Percentiles rank a stretch among this genome's conserved stretches.
Conservation (phyloP, 1,140 invertebrate species). For the Nymphalis io region DNA sequence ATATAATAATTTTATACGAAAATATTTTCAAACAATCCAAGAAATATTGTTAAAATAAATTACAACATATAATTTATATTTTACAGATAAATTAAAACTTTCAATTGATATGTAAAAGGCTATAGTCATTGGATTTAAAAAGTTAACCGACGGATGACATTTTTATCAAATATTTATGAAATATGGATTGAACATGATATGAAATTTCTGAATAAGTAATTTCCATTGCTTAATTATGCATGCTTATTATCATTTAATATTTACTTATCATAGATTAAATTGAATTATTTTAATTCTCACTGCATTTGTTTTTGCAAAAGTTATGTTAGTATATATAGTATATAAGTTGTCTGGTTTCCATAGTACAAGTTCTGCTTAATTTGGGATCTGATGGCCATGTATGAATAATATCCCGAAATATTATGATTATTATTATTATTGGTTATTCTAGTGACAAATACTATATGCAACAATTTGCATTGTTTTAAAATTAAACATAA, state of each 20-base stretch:
- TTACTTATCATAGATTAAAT: not conserved
- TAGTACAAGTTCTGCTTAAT: no score
- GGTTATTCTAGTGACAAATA: no score
- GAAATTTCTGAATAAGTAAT: not conserved
- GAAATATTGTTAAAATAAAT: no score
- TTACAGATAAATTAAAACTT: not conserved
- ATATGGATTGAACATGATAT: conserved; percentile 24
- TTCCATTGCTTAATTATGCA: conserved; percentile 9
- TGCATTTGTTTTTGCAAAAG: not conserved
- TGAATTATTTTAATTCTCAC: not conserved
- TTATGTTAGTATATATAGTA: no score
- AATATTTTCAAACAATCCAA: no score
- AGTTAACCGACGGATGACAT: not conserved
- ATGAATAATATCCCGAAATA: no score
- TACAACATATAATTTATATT: not conserved
- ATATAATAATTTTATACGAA: no score
- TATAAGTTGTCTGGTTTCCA: no score
- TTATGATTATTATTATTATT: no score
- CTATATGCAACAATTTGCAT: no score
- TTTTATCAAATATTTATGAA: conserved; percentile 43
- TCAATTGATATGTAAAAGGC: not conserved
- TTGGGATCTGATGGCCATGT: no score
- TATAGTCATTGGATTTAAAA: not conserved
- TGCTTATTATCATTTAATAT: conserved; percentile 3
- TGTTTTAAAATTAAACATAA: no score